Percentiles rank a stretch among this genome's conserved stretches.
Conservation (phyloP, 2,797 vertebrate genomes). For the Takifugu ocellatus region DNA sequence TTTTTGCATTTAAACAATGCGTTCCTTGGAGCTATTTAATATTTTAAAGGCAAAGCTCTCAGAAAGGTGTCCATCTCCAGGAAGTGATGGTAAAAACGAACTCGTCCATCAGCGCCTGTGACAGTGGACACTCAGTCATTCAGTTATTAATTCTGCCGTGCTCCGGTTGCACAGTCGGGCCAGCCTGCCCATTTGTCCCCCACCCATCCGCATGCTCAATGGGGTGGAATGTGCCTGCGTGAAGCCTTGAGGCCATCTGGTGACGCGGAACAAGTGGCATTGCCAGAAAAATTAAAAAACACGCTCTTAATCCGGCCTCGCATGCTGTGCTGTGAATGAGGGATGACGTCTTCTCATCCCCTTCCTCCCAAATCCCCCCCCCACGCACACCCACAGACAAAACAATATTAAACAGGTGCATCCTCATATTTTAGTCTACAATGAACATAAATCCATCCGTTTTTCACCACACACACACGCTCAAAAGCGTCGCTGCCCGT, state of each 20-base stretch:
- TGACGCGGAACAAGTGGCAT: constrained; percentile 66
- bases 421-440: constrained; percentile 16
- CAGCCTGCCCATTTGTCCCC: constrained; percentile 26
- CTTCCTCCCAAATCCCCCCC: neutral
- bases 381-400: neutral
- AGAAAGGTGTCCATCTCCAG: too few relatives aligned
- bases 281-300: constrained; percentile 46
- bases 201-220: constrained; percentile 35
- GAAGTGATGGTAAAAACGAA: too few relatives aligned
- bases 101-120: neutral
- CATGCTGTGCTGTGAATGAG: constrained; percentile 15
- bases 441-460: constrained; percentile 6
- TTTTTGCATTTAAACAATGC: too few relatives aligned
- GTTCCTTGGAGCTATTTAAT: too few relatives aligned
- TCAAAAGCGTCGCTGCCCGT: constrained; percentile 19
- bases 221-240: constrained; percentile 42
- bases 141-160: constrained; percentile 29
- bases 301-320: constrained; percentile 47
- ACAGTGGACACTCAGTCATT: neutral
- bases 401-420: neutral
- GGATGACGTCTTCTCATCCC: neutral
- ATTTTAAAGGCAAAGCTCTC: too few relatives aligned
- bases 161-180: constrained; percentile 26
- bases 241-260: constrained; percentile 66
- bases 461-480: constrained; percentile 14